These are phyloP conservation scores for Pseudorhiza aurosa DNA, from an alignment of 30 jellyfish, hydroid and myxozoan species.

Conservation along the genomic window DNA sequence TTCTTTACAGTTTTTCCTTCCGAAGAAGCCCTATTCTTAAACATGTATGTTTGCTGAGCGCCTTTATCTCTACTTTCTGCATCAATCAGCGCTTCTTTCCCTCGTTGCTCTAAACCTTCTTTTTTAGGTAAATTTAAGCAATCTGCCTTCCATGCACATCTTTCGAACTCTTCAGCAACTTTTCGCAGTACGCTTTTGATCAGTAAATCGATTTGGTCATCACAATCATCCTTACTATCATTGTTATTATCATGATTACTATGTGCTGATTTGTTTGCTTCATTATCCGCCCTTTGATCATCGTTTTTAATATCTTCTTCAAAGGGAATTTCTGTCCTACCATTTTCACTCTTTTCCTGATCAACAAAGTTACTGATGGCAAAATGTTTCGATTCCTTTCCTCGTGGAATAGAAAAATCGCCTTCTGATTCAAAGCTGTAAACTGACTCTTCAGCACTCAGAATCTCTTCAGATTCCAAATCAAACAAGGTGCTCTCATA, in stretches of 20 bases:
- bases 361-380: background rate
- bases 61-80: too few relatives aligned
- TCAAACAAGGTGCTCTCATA: slow-evolving; percentile 61
- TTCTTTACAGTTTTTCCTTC: too few relatives aligned
- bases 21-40: too few relatives aligned
- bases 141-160: too few relatives aligned
- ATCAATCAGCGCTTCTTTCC: too few relatives aligned
- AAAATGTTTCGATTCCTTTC: slow-evolving; percentile 8
- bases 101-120: too few relatives aligned
- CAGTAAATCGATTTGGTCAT: background rate
- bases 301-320: background rate
- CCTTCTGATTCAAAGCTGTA: slow-evolving; percentile 22
- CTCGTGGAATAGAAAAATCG: slow-evolving; percentile 52
- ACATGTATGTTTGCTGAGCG: too few relatives aligned
- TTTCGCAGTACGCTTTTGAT: too few relatives aligned
- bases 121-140: too few relatives aligned
- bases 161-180: too few relatives aligned
- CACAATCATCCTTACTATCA: background rate
- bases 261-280: background rate
- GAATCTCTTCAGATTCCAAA: background rate
- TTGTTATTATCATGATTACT: too few relatives aligned
- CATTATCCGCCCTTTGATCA: too few relatives aligned
- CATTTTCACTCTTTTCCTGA: background rate
- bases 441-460: background rate
- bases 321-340: background rate